Percentiles rank a stretch among this genome's conserved stretches.
Evolutionary conservation across 2,888 invertebrate species (phyloP).

Genomic region (Pseudococcus jackbeardsleyi): DNA sequence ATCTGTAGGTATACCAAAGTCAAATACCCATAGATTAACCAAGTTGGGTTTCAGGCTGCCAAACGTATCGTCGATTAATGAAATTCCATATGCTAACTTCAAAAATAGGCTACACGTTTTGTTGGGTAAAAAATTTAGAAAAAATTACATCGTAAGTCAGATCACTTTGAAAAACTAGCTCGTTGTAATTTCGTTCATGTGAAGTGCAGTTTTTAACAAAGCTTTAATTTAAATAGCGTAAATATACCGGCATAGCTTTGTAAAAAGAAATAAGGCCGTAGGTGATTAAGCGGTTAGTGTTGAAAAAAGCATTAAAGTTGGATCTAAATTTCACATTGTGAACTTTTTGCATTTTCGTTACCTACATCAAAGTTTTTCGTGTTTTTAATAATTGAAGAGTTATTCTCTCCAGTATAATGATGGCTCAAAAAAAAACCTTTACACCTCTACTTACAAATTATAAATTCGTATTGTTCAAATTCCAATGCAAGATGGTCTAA

Average conservation of each 20-base stretch:
- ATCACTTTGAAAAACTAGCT: too few relatives aligned
- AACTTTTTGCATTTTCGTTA: constrained; percentile 21
- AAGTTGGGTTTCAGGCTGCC: not conserved
- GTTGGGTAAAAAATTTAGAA: not conserved
- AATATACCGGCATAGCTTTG: not conserved
- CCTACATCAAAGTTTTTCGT: constrained; percentile 21
- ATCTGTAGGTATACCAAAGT: not conserved
- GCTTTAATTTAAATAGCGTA: not conserved
- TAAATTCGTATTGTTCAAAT: not conserved
- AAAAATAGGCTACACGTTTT: not conserved
- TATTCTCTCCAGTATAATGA: not conserved
- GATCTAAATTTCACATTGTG: not conserved
- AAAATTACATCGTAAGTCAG: not conserved
- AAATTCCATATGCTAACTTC: not conserved
- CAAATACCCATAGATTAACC: not conserved
- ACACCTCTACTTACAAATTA: not conserved
- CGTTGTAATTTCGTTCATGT: not conserved
- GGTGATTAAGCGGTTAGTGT: constrained; percentile 15
- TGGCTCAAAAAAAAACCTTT: not conserved
- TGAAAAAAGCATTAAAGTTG: constrained; percentile 15
- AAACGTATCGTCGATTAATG: not conserved
- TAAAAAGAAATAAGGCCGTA: constrained; percentile 30
- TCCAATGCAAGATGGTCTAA: not conserved
- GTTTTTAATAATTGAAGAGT: constrained; percentile 18
- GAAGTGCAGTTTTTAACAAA: not conserved